Base-by-base conservation (phyloP, 2,113 vertebrate genomes). In the Chamaea fasciata region DNA sequence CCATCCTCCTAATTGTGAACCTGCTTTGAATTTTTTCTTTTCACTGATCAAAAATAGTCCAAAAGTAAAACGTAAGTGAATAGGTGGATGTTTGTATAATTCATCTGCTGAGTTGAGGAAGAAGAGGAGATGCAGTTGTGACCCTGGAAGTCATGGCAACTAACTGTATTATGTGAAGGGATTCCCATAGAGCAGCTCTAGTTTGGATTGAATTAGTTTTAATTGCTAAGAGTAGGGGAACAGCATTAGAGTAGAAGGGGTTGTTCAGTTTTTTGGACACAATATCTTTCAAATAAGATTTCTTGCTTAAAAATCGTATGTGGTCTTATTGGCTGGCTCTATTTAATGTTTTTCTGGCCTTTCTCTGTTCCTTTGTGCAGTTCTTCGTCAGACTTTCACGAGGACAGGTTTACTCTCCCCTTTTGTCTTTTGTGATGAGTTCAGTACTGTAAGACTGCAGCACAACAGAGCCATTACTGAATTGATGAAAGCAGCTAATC, bases 401-500 rank as follows among this genome's bases (percentile, higher is more conserved):
- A 97, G 98, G 64, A 98, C 99, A 97, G 99, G 99, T 64, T 97
- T 99, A 65, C 98, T 99, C 62, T 99, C 99, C 8, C 98, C 99
- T 26, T 98, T 99, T 94, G 98, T 99, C 44, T 98, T 99, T 92
- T 99, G 98, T 31, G 99, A 99, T 79, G 99, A 99, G 96, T 99
- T 99, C 93, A 99, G 99, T 97, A 99, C 99, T 1, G 90, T 99
- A 79, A 98, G 99, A 79, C 97, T 99, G 11, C 99, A 99, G 90
- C 99, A 99, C 97, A 99, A 99, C 92, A 98, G 98, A 85, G 99
- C 99, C 67, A 99, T 99, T 94, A 98, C 98, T 24, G 98, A 99
- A 67, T 97, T 99, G 70, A 98, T 99, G 97, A 97, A 96, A 92
- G 98, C 98, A n/a, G 98, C 98, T 42, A 97, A 93, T 74, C 97